Conservation (phyloP, 2,113 vertebrate genomes). For the Paraplagusia blochii region DNA sequence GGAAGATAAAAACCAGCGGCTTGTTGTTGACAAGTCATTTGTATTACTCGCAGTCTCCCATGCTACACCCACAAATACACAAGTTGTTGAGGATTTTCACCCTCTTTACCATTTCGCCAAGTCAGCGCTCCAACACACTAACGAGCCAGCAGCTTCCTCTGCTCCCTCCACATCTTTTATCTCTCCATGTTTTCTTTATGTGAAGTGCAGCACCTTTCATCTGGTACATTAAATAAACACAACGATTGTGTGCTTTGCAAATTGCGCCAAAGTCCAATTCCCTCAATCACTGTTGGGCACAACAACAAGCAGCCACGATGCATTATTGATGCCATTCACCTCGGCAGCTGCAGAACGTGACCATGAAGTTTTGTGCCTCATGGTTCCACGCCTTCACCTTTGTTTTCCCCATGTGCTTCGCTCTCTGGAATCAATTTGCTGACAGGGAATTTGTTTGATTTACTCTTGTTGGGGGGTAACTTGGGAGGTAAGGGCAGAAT, state of each 20-base stretch:
- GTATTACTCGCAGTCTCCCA: background rate
- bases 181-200: constrained; percentile 32
- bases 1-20: background rate
- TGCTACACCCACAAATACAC: constrained; percentile 2
- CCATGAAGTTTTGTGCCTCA: background rate
- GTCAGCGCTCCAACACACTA: constrained; percentile 38
- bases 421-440: no score
- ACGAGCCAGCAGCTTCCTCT: constrained; percentile 38
- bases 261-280: constrained; percentile 12
- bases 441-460: no score
- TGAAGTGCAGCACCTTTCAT: background rate
- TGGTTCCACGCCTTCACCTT: background rate
- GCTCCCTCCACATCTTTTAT: constrained; percentile 32
- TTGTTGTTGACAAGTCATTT: constrained; percentile 10
- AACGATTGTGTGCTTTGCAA: constrained; percentile 34
- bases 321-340: constrained; percentile 59
- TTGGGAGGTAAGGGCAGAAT: no score
- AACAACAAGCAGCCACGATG: constrained; percentile 7
- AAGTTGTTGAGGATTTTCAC: constrained; percentile 9
- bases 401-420: background rate
- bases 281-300: constrained; percentile 6
- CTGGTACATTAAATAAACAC: constrained; percentile 42
- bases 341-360: constrained; percentile 11
- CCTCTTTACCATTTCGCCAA: constrained; percentile 23
- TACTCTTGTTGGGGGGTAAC: no score